Evolutionary conservation across 2,797 vertebrate species (phyloP).

Genomic region (Triplophysa bombifrons): DNA sequence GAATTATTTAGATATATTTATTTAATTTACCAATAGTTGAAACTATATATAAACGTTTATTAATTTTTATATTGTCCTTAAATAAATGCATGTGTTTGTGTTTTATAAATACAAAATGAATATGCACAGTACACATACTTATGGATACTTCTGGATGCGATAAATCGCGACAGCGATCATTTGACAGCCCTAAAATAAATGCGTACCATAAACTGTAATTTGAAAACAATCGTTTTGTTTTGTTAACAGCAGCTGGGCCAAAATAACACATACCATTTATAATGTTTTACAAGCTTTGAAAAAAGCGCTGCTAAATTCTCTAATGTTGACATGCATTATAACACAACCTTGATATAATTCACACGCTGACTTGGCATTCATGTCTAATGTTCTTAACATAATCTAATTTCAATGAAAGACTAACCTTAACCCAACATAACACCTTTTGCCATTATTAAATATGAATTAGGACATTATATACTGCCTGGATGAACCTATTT

Average conservation of each 20-base stretch:
- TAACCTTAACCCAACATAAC: neutral
- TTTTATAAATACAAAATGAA: too few relatives aligned
- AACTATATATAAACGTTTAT: too few relatives aligned
- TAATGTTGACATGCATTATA: neutral
- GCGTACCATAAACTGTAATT: neutral
- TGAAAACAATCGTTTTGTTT: neutral
- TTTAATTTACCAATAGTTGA: too few relatives aligned
- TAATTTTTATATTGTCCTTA: too few relatives aligned
- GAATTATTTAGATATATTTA: too few relatives aligned
- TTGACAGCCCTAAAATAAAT: neutral
- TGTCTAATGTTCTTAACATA: neutral
- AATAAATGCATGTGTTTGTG: too few relatives aligned
- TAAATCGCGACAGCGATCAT: too few relatives aligned
- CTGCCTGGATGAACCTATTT: slow-evolving; percentile 8
- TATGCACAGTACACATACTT: too few relatives aligned
- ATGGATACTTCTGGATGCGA: too few relatives aligned
- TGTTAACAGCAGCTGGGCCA: neutral
- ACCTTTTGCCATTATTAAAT: neutral
- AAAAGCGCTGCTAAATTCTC: neutral
- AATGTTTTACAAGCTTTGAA: neutral
- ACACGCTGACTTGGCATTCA: neutral
- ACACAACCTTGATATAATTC: neutral
- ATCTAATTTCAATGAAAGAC: neutral
- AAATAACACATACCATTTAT: neutral
- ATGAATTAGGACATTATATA: neutral